Evolutionary conservation across 1,140 invertebrate species (phyloP).

Genomic region (Danaus plexippus): DNA sequence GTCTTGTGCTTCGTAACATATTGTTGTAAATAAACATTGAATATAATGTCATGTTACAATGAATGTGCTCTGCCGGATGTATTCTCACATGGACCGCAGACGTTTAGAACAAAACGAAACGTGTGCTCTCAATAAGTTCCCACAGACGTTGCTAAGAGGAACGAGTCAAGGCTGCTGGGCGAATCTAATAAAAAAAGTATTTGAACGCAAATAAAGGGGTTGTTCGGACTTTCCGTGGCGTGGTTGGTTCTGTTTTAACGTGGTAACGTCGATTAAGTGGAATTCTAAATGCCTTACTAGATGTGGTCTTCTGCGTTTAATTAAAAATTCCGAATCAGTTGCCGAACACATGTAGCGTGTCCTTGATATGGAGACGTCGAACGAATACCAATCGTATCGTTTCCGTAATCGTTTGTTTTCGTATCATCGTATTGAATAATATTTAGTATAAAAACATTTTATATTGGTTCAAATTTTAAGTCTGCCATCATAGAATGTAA

Average conservation of each 20-base stretch:
- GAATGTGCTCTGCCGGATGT: constrained; percentile 45
- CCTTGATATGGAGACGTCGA: background rate
- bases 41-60: constrained; percentile 31
- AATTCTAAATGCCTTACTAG: constrained; percentile 37
- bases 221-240: constrained; percentile 16
- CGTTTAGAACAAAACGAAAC: constrained; percentile 42
- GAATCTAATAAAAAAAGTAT: constrained; percentile 49
- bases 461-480: no score
- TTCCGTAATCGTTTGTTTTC: no score
- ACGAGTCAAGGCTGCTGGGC: constrained; percentile 53
- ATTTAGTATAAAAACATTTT: no score
- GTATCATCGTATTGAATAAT: no score
- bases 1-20: constrained; percentile 31
- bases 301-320: constrained; percentile 15
- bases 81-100: constrained; percentile 60
- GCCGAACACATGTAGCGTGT: background rate
- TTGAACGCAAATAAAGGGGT: constrained; percentile 4
- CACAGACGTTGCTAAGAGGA: constrained; percentile 53
- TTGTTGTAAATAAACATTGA: constrained; percentile 42
- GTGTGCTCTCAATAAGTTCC: constrained; percentile 48
- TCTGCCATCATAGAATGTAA: constrained; percentile 13
- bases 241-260: constrained; percentile 45
- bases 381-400: no score
- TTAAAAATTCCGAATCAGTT: constrained; percentile 6
- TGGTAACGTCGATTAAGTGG: constrained; percentile 32